These are phyloP conservation scores for Aplodontia rufa DNA, from an alignment of 2,113 vertebrate species.

Conservation along the genomic window DNA sequence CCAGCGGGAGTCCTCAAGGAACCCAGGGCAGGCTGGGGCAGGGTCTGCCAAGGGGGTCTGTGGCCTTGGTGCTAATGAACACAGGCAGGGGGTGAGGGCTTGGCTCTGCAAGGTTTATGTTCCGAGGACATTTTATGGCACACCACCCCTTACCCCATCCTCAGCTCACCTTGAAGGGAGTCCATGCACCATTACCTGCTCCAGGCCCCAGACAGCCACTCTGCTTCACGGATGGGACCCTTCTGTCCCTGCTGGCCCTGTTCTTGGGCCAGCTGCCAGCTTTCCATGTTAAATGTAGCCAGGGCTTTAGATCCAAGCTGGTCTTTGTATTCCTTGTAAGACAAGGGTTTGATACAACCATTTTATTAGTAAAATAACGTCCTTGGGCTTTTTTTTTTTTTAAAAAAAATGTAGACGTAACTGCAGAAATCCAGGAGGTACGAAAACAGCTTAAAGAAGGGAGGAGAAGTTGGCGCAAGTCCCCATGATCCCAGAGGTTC, in stretches of 20 bases:
- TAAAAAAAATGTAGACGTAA: not conserved
- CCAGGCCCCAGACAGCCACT: not conserved
- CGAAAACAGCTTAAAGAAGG: not conserved
- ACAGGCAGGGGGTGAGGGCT: not conserved
- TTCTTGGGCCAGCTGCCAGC: not conserved
- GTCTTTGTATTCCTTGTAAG: not conserved
- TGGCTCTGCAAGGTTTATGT: not conserved
- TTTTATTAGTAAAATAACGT: not conserved
- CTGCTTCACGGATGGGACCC: not conserved
- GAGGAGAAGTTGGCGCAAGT: no score
- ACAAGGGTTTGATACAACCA: not conserved
- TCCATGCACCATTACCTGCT: not conserved
- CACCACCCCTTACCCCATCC: not conserved
- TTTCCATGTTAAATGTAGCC: not conserved
- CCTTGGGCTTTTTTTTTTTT: not conserved
- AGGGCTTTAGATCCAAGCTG: not conserved
- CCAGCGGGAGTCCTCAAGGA: constrained; percentile 50
- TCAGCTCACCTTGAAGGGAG: not conserved
- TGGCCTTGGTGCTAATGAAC: constrained; percentile 24
- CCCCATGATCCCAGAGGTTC: not conserved
- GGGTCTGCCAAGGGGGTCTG: constrained; percentile 42
- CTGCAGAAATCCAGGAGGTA: not conserved
- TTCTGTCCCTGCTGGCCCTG: not conserved
- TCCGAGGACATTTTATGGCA: not conserved
- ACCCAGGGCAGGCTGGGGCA: constrained; percentile 54